Conservation (phyloP, 2,797 vertebrate genomes). For the Oophaga sylvatica region DNA sequence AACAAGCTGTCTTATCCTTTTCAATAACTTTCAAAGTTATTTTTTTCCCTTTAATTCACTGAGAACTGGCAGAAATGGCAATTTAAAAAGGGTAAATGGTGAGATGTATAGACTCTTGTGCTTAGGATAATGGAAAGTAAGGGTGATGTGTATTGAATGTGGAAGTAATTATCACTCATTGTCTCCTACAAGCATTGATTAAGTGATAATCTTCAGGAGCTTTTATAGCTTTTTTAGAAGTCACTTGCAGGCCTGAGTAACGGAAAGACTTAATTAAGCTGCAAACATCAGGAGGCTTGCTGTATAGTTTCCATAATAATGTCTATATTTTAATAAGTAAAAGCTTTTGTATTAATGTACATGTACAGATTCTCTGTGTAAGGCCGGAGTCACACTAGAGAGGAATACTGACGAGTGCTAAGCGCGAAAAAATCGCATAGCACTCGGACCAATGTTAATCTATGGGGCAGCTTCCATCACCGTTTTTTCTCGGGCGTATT, state of each 20-base stretch:
- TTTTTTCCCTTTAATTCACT: neutral
- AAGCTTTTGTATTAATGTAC: neutral
- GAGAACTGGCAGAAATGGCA: neutral
- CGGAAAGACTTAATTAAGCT: slow-evolving; percentile 34
- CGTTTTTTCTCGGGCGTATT: too few relatives aligned
- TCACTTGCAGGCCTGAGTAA: slow-evolving; percentile 16
- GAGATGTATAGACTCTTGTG: neutral
- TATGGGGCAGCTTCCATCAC: too few relatives aligned
- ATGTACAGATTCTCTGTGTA: neutral
- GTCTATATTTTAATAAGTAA: neutral
- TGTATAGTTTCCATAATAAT: neutral
- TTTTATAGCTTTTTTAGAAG: neutral
- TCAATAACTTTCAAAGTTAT: too few relatives aligned
- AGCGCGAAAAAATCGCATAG: too few relatives aligned
- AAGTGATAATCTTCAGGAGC: slow-evolving; percentile 12
- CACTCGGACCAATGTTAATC: too few relatives aligned
- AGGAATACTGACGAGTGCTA: too few relatives aligned
- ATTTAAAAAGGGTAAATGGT: neutral
- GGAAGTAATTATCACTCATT: slow-evolving; percentile 36
- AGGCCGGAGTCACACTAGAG: neutral
- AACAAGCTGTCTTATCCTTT: too few relatives aligned
- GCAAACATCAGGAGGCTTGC: neutral
- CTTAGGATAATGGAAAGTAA: neutral
- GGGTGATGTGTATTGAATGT: slow-evolving; percentile 6
- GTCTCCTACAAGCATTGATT: slow-evolving; percentile 33